phyloP scores from a whole-genome alignment of 2,113 vertebrate genomes.

The Pelobates fuscus region DNA sequence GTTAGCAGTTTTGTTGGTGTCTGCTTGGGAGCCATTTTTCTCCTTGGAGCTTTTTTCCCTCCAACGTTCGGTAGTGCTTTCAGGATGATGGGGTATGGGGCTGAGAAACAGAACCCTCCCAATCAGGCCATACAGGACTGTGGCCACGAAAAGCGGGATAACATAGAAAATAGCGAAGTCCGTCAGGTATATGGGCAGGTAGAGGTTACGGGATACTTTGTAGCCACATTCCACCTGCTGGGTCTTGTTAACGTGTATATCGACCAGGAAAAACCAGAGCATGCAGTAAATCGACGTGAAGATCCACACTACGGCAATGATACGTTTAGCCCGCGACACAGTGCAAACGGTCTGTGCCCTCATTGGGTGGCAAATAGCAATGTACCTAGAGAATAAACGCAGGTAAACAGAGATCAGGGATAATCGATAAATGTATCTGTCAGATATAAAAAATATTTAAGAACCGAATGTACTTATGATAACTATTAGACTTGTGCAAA shows the following conservation, averaged over 20 bases:
- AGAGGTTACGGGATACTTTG: slow-evolving; percentile 76
- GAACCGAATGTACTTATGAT: not conserved
- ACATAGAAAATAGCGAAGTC: slow-evolving; percentile 80
- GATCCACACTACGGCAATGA: slow-evolving; percentile 70
- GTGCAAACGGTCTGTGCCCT: slow-evolving; percentile 75
- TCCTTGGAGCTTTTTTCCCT: slow-evolving; percentile 56
- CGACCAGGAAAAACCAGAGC: slow-evolving; percentile 81
- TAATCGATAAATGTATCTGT: too few relatives aligned
- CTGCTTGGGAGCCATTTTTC: slow-evolving; percentile 25
- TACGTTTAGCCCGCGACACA: slow-evolving; percentile 72
- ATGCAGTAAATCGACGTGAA: slow-evolving; percentile 75
- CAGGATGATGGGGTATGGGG: slow-evolving; percentile 60
- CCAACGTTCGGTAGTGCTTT: slow-evolving; percentile 58
- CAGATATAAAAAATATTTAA: not conserved
- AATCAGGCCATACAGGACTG: slow-evolving; percentile 73
- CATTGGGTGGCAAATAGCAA: slow-evolving; percentile 76
- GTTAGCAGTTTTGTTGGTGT: slow-evolving; percentile 49
- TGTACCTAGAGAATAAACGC: slow-evolving; percentile 66
- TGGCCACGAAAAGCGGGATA: slow-evolving; percentile 70
- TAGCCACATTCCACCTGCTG: slow-evolving; percentile 73
- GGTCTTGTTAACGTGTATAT: slow-evolving; percentile 67
- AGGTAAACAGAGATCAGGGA: not conserved
- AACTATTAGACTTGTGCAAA: too few relatives aligned
- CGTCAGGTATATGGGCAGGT: slow-evolving; percentile 80
- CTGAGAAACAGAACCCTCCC: slow-evolving; percentile 72